Base-by-base conservation (phyloP, 2,888 invertebrate species). In the Eugnorisma glareosa region DNA sequence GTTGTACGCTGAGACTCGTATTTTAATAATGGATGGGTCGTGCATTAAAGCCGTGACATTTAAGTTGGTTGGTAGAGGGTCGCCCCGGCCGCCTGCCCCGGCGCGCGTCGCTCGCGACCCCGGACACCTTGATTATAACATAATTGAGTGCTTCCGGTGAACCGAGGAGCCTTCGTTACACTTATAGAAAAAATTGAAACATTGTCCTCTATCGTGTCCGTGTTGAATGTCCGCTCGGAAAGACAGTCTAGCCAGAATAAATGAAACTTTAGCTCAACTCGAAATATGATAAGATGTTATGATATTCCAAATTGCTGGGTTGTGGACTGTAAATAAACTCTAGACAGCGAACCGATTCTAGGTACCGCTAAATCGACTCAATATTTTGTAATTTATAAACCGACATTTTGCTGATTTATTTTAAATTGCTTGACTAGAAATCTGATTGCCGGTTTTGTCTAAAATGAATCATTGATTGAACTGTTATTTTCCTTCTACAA, bases 91-190 rank as follows among this genome's bases (percentile, higher is more conserved):
- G 69, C 63, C 74, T 48, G 71, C 75, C 76, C 71, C 54, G 40
- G 10, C 67, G 64, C 76, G 67, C 77, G 61, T 6, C 84, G 73
- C 73, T 40, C 74, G 75, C 84, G 74, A 84, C 69, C 73, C 91
- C 91, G 90, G 90, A 90, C 89, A 91, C 91, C 91, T 91, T 93
- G 93, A 93, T 94, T 95, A 94, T 93, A 92, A 92, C 89, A 88
- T 94, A 95, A 95, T 95, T 94, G 93, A 95, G 95, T 93, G 92
- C 93, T 94, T 95, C 94, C 94, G 93, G 90, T 90, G 89, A 91
- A 90, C 89, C 90, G 86, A 90, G 90, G 89, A 91, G 91, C 85
- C 88, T 91, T 90, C 90, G 90, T 92, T 93, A 88, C 81, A 63
- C 79, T 85, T 83, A 80, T 73, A 86, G 75, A 85, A 86, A 88